Evolutionary conservation across 2,797 vertebrate genomes (phyloP).

Genomic region (Novumbra hubbsi): DNA sequence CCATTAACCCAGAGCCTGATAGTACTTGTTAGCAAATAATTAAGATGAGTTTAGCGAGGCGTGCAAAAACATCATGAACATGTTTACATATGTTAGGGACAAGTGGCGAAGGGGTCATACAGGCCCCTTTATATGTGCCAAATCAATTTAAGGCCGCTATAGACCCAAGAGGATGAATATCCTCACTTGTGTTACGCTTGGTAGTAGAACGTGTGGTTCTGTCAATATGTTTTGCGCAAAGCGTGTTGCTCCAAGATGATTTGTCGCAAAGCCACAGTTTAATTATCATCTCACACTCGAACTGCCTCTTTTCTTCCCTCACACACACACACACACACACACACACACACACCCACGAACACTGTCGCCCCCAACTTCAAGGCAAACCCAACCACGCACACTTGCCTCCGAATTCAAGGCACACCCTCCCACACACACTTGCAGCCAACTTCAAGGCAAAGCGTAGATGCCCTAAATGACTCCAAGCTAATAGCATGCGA

Average conservation of each 20-base stretch:
- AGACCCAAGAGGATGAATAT: conserved; percentile 55
- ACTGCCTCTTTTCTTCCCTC: conserved; percentile 17
- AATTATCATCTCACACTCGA: conserved; percentile 60
- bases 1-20: conserved; percentile 51
- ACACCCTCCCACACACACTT: conserved; percentile 36
- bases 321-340: conserved; percentile 19
- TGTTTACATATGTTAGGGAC: conserved; percentile 70
- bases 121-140: conserved; percentile 43
- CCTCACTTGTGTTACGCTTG: conserved; percentile 68
- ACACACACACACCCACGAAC: conserved; percentile 5
- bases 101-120: conserved; percentile 56
- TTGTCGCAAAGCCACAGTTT: conserved; percentile 64
- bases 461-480: conserved; percentile 66
- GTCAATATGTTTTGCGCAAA: conserved; percentile 55
- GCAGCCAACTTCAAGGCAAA: conserved; percentile 61
- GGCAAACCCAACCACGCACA: conserved; percentile 22
- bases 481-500: conserved; percentile 72
- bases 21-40: conserved; percentile 59
- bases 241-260: conserved; percentile 50
- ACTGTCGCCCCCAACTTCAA: neutral
- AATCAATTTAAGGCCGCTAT: conserved; percentile 54
- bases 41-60: conserved; percentile 58
- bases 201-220: conserved; percentile 53
- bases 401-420: conserved; percentile 50
- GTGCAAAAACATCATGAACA: conserved; percentile 66